phyloP scores from a whole-genome alignment of 1,140 invertebrate species.

The Thaumetopoea pityocampa region DNA sequence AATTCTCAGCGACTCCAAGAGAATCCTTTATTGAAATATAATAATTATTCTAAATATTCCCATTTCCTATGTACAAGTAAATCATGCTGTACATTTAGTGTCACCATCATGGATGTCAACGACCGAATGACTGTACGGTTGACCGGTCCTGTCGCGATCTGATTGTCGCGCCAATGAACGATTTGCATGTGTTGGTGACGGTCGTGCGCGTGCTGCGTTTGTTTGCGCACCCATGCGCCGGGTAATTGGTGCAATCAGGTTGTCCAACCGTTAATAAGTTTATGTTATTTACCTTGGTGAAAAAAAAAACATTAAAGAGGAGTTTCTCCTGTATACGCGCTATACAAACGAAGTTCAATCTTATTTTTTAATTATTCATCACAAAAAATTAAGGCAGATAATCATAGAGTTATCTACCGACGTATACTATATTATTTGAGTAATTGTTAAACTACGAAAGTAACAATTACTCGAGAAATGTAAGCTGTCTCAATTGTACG shows the following conservation, averaged over 20 bases:
- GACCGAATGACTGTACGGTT: conserved; percentile 50
- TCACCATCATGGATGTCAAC: conserved; percentile 34
- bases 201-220: conserved; percentile 30
- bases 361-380: too few relatives aligned
- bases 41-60: neutral
- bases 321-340: too few relatives aligned
- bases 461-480: too few relatives aligned
- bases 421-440: too few relatives aligned
- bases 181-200: conserved; percentile 59
- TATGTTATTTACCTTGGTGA: too few relatives aligned
- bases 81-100: conserved; percentile 20
- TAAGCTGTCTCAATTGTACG: too few relatives aligned
- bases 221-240: conserved; percentile 37
- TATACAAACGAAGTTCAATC: too few relatives aligned
- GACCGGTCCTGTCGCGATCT: conserved; percentile 63
- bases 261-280: conserved; percentile 21
- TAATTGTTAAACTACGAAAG: too few relatives aligned
- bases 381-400: too few relatives aligned
- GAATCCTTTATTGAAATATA: neutral
- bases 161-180: conserved; percentile 63
- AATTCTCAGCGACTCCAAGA: too few relatives aligned
- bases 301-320: too few relatives aligned
- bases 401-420: too few relatives aligned
- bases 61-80: neutral
- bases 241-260: conserved; percentile 33